Conservation (phyloP, 1,140 invertebrate species). For the Aphidius ervi region DNA sequence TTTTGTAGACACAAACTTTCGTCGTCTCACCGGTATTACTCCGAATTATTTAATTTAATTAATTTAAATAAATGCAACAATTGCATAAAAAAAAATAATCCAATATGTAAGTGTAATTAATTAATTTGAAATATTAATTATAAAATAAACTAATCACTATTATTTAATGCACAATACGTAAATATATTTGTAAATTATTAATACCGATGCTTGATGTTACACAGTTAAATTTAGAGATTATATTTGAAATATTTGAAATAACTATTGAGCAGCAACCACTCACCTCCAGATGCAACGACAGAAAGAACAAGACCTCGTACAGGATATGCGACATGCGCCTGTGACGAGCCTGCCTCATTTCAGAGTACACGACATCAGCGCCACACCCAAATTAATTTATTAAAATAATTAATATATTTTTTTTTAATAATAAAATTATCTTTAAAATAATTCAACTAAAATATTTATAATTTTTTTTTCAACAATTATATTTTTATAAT, state of each 20-base stretch:
- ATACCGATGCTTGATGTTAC: constrained; percentile 34
- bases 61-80: background rate
- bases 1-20: constrained; percentile 42
- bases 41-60: background rate
- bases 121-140: background rate
- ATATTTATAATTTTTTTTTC: too few relatives aligned
- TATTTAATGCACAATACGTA: constrained; percentile 22
- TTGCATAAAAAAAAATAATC: background rate
- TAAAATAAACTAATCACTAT: constrained; percentile 40
- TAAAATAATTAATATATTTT: too few relatives aligned
- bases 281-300: constrained; percentile 57
- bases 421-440: too few relatives aligned
- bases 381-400: background rate
- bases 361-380: constrained; percentile 29
- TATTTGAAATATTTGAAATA: constrained; percentile 24
- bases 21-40: constrained; percentile 12
- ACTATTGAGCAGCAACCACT: constrained; percentile 46
- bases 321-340: constrained; percentile 49
- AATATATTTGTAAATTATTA: constrained; percentile 40
- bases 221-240: constrained; percentile 39
- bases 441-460: too few relatives aligned
- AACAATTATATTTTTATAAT: too few relatives aligned
- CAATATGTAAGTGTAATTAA: background rate
- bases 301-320: constrained; percentile 51
- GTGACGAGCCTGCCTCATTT: constrained; percentile 15